A percentile compares a stretch with the other conserved stretches of the same genome.
phyloP scores from a whole-genome alignment of 2,797 vertebrate genomes.

The Onychomys leucogaster region DNA sequence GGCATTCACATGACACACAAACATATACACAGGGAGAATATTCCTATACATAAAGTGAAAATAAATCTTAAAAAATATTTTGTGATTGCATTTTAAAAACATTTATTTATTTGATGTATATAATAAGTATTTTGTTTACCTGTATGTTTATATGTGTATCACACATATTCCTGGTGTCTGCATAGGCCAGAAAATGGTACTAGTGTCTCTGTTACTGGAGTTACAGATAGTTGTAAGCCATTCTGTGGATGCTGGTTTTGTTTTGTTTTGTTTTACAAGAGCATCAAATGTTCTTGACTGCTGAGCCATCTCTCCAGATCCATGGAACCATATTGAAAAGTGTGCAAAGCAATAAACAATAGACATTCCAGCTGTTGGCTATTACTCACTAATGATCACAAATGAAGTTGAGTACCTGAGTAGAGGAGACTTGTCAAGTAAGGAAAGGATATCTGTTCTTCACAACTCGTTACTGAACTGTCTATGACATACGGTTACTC shows the following conservation, averaged over 20 bases:
- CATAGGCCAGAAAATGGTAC: neutral
- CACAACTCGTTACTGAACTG: neutral
- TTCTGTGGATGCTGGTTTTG: neutral
- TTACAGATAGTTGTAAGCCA: neutral
- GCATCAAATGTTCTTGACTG: neutral
- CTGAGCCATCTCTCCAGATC: neutral
- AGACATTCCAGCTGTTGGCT: neutral
- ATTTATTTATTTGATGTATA: too few relatives aligned
- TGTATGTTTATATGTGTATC: neutral
- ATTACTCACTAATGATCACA: neutral
- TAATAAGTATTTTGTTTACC: neutral
- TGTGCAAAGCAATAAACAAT: neutral
- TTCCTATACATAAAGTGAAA: neutral
- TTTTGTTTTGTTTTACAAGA: neutral
- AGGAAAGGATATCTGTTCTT: neutral
- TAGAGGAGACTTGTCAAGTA: neutral
- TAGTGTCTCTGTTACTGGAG: neutral
- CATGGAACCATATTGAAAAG: neutral
- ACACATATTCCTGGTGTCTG: neutral
- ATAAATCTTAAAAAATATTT: neutral
- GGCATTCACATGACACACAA: neutral
- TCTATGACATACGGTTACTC: neutral
- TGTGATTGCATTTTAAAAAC: neutral
- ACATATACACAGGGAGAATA: neutral
- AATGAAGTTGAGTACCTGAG: neutral